phyloP scores from a whole-genome alignment of 2,888 invertebrate genomes.

The Dasypolia templi region DNA sequence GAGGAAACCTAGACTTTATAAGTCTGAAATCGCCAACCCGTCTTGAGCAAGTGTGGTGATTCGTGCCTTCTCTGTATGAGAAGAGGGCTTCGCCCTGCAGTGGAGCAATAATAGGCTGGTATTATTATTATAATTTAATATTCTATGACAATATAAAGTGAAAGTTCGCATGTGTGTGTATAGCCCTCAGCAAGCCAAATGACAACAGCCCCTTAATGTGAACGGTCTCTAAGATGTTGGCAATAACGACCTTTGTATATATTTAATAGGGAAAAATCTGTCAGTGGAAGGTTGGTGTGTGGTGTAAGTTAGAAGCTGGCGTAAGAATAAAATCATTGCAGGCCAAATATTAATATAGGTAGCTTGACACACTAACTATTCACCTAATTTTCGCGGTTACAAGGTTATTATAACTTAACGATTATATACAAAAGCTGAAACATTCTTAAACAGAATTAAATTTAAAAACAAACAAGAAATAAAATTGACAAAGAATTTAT shows the following conservation, averaged over 20 bases:
- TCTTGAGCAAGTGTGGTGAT: too few species aligned
- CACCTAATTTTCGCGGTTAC: not conserved
- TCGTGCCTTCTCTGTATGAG: too few species aligned
- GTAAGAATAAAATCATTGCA: not conserved
- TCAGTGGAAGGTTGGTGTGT: slow-evolving; percentile 51
- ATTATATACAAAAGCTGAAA: not conserved
- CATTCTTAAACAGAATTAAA: not conserved
- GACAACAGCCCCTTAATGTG: not conserved
- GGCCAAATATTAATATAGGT: not conserved
- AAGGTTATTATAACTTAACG: not conserved
- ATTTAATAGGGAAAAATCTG: slow-evolving; percentile 70
- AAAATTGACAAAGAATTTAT: not conserved
- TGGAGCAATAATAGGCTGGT: too few species aligned
- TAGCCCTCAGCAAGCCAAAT: not conserved
- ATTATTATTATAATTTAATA: not conserved
- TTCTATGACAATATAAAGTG: not conserved
- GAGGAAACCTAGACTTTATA: too few species aligned
- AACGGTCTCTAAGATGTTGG: slow-evolving; percentile 48
- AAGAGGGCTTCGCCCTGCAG: too few species aligned
- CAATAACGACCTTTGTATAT: slow-evolving; percentile 61
- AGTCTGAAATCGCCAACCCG: too few species aligned
- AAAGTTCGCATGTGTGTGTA: not conserved
- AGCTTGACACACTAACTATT: not conserved
- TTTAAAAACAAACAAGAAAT: too few species aligned
- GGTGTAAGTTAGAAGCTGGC: slow-evolving; percentile 27